Evolutionary conservation across 2,888 invertebrate species (phyloP), one percentile per base, ranked within the genome.

Genomic region (Stenoptilia bipunctidactyla): DNA sequence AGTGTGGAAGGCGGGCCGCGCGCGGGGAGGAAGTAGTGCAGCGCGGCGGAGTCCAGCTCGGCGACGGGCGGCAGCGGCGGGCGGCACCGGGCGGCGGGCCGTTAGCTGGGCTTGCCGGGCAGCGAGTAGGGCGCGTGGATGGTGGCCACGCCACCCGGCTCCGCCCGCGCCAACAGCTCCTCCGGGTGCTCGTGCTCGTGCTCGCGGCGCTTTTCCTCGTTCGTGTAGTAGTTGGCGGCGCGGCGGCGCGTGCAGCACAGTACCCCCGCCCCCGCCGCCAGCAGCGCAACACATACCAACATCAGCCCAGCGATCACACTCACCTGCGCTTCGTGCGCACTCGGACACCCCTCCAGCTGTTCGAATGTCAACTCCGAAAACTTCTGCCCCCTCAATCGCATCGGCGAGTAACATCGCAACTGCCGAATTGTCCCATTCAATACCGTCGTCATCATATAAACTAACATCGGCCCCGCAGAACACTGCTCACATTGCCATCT

Each of bases 141-240:
- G 40, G 79, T 76, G 2, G 80, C 73, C 27, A 82, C 75, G 44
- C 58, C 70, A 15, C 71, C 70, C 15, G 72, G 50, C 48, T 79
- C 73, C 4, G 20, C 20, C 34, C 63, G 66, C 1, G 62, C 61
- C 9, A 76, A 51, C 40, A 74, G 52, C 45, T 79, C 77, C 1
- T 77, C 80, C 0, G 80, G 79, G 37, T 75, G 75, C 1, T 80
- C 77, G 38, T 66, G 72, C 37, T 66, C 69, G 36, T 65, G 75
- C 47, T 75, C 73, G 5, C 69, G 61, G 1, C 76, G 61, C 48
- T 89, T 89, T 61, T 91, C 92, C 66, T 93, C 93, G 59, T 92
- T 88, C 8, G 93, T 93, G 64, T 93, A 93, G 69, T 93, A 93
- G 36, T 88, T 87, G 2, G 90, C 89, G 2, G 90, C 89, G 48